Base-by-base conservation (phyloP, 2,797 vertebrate species). In the Prunella strophiata region DNA sequence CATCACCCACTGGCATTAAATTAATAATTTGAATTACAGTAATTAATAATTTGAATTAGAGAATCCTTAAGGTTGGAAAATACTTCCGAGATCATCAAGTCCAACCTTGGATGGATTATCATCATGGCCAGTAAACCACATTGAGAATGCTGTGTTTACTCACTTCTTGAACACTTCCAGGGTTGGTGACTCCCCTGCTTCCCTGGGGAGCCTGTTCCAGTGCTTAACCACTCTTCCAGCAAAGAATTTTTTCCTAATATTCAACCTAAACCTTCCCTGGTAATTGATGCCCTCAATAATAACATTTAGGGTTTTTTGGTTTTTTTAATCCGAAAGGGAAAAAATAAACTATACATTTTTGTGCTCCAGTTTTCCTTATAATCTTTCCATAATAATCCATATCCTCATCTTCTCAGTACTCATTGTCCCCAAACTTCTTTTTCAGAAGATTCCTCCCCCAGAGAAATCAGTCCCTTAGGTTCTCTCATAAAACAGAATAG, bases 101-200 rank as follows among this genome's bases (percentile, higher is more conserved):
- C 18, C 16, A 36, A 2, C 26, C 40, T 48, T 72, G 40, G 22
- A 40, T 15, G 15, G 18, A 54, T 23, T 36, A 20, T 42, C 13
- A 72, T 19, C n/a, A 7, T 17, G 40, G 51, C 38, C 22, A 48
- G 26, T 32, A 59, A 72, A 42, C 3, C 18, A 32, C 27, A 48
- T 1, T 20, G 13, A 17, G 21, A 59, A 47, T 36, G 12, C 11
- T 0, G 0, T 52, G 9, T 52, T 21, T 27, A 20, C n/a, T 58
- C n/a, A 13, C 3, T 58, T 36, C 38, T 47, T 9, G 18, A 65
- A 15, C 52, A 47, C 11, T 54, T 78, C 19, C 52, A 54, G 52
- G 38, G 45, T 17, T 16, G n/a, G 18, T 42, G 30, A 15, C 3
- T 45, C 16, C 18, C 16, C n/a, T 45, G 15, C 45, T 77, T 47